Conservation (phyloP, 2,113 vertebrate species). For the Uria lomvia region DNA sequence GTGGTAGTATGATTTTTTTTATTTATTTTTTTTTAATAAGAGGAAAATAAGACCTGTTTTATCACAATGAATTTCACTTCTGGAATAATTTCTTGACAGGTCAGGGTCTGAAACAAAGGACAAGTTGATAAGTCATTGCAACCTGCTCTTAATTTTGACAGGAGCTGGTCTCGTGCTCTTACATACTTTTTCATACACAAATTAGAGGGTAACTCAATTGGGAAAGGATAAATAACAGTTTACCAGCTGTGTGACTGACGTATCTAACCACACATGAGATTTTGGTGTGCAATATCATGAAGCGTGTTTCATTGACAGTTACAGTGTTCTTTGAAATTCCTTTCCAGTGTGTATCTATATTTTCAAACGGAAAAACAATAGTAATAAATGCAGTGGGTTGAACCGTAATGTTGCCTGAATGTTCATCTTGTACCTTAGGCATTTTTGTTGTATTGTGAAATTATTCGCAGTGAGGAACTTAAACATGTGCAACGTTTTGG, state of each 20-base stretch:
- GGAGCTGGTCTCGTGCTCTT: neutral
- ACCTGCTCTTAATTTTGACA: neutral
- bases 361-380: neutral
- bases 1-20: neutral
- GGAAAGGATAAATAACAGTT: neutral
- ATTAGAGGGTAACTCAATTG: neutral
- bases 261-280: neutral
- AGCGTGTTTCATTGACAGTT: neutral
- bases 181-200: neutral
- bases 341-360: neutral
- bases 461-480: neutral
- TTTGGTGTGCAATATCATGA: neutral
- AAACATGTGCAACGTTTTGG: neutral
- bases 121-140: constrained; percentile 49
- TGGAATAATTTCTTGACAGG: neutral
- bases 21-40: neutral
- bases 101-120: constrained; percentile 34
- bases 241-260: neutral
- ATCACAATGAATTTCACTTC: neutral
- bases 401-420: neutral
- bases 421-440: neutral
- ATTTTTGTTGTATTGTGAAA: neutral
- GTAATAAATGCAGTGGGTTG: neutral
- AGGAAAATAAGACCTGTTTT: neutral
- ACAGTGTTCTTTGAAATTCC: neutral